Percentiles rank a stretch among this genome's conserved stretches.
Evolutionary conservation across 2,113 vertebrate genomes (phyloP).

Genomic region (Shinisaurus crocodilurus): DNA sequence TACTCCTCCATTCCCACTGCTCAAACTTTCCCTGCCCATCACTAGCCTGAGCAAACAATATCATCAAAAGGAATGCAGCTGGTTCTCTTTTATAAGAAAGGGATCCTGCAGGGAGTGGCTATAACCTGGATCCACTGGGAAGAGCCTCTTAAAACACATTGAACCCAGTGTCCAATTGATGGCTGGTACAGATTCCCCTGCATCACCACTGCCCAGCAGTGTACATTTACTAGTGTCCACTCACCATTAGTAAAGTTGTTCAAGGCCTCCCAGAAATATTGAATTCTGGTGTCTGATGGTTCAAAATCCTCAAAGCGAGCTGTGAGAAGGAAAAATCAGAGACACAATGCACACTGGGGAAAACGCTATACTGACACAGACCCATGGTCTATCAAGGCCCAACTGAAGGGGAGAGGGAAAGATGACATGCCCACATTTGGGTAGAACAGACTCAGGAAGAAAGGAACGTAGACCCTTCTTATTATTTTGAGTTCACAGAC

Average conservation of each 20-base stretch:
- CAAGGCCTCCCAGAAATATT: conserved; percentile 96
- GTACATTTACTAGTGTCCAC: conserved; percentile 26
- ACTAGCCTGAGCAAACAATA: background rate
- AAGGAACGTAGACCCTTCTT: background rate
- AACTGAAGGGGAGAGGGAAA: background rate
- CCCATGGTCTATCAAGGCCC: background rate
- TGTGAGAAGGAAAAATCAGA: conserved; percentile 61
- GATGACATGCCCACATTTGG: background rate
- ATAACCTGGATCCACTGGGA: background rate
- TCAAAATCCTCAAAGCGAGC: conserved; percentile 96
- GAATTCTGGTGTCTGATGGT: conserved; percentile 87
- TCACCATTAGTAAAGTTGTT: conserved; percentile 97
- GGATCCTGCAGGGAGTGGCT: background rate
- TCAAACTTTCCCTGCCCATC: background rate
- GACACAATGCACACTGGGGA: background rate
- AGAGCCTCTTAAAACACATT: background rate
- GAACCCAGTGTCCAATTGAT: too few relatives aligned
- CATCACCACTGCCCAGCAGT: background rate
- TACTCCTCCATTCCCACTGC: background rate
- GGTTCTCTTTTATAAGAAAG: background rate
- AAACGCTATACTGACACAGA: background rate
- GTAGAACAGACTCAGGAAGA: background rate
- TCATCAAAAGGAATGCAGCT: background rate
- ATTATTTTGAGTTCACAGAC: background rate
- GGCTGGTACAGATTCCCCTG: background rate